phyloP scores from a whole-genome alignment of 2,113 vertebrate genomes.

The Mesocricetus auratus region DNA sequence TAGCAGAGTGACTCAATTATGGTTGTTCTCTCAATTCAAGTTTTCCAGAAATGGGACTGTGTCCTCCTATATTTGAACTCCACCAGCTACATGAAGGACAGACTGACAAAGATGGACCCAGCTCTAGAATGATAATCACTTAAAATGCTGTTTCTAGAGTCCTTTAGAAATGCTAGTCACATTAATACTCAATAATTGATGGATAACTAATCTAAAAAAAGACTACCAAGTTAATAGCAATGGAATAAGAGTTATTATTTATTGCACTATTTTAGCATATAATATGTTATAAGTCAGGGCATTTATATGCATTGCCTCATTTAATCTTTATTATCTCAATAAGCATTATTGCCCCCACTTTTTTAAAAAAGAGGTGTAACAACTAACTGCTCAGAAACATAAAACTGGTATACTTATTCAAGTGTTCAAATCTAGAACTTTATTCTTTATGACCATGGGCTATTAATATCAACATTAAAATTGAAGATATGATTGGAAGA shows the following conservation, averaged over 20 bases:
- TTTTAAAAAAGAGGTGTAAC: not conserved
- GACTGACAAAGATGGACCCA: not conserved
- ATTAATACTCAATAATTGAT: not conserved
- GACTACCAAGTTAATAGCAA: not conserved
- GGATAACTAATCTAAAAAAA: slow-evolving; percentile 16
- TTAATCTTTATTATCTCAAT: not conserved
- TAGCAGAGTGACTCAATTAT: not conserved
- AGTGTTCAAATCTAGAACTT: not conserved
- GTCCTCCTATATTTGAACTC: not conserved
- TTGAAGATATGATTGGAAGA: not conserved
- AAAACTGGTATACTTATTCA: not conserved
- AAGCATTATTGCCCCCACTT: not conserved
- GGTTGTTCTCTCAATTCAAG: not conserved
- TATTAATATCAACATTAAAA: not conserved
- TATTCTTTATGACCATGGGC: not conserved
- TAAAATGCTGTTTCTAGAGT: not conserved
- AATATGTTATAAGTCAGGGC: not conserved
- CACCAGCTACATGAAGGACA: not conserved
- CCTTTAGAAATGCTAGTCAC: not conserved
- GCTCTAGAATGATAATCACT: not conserved
- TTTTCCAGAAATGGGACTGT: not conserved
- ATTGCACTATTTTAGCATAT: not conserved
- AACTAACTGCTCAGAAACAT: not conserved
- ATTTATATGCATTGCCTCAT: not conserved
- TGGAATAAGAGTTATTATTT: not conserved